Percentiles rank a stretch among this genome's conserved stretches.
Evolutionary conservation across 1,140 invertebrate species (phyloP).

Genomic region (Solenopsis invicta): DNA sequence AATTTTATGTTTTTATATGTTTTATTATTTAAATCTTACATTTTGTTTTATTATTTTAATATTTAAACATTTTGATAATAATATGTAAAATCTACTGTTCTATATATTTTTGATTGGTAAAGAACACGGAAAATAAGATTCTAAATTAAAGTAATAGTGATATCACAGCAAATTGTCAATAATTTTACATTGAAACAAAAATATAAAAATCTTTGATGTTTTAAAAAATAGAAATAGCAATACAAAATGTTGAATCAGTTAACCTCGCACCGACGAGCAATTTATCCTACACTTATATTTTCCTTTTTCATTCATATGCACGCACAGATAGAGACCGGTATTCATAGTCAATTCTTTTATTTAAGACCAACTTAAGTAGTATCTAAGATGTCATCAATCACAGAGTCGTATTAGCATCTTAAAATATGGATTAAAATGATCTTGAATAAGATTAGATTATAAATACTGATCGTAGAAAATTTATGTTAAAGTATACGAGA

Average conservation of each 20-base stretch:
- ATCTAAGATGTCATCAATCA: no score
- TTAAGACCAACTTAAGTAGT: no score
- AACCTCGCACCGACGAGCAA: background rate
- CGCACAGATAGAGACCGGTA: no score
- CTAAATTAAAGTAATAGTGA: no score
- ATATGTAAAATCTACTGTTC: no score
- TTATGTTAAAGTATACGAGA: background rate
- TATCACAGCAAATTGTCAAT: background rate
- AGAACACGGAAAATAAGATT: no score
- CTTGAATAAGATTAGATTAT: no score
- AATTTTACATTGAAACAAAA: conserved; percentile 1
- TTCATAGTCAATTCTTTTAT: no score
- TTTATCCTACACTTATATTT: background rate
- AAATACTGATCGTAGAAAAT: background rate
- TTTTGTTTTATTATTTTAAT: background rate
- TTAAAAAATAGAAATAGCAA: conserved; percentile 64
- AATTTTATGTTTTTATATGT: background rate
- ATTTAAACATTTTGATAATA: no score
- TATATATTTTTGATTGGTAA: no score
- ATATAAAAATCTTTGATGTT: conserved; percentile 47
- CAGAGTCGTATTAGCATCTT: no score
- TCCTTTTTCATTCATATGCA: conserved; percentile 10
- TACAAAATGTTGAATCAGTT: background rate
- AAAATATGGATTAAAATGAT: no score
- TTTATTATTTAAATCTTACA: background rate